Percentiles rank a stretch among this genome's conserved stretches.
Conservation (phyloP, 1,140 invertebrate species). For the Caenorhabditis briggsae region DNA sequence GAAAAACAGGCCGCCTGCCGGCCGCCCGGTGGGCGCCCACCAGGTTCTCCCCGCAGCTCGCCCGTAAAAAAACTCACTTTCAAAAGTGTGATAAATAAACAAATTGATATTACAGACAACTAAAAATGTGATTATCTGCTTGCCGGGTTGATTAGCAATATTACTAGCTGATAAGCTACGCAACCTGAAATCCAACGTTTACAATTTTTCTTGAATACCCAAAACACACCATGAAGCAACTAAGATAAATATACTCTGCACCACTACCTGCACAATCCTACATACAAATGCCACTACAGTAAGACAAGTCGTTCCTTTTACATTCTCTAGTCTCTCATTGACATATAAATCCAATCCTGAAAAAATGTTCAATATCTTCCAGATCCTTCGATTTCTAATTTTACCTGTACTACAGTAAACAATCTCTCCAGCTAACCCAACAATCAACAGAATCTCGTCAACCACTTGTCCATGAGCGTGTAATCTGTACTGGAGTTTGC, state of each 20-base stretch:
- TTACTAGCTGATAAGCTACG: constrained; percentile 65
- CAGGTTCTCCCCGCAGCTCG: too few species aligned
- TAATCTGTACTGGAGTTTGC: constrained; percentile 55
- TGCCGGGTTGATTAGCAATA: constrained; percentile 67
- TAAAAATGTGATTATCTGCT: constrained; percentile 77
- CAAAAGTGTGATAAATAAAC: constrained; percentile 77
- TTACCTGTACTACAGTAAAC: constrained; percentile 67
- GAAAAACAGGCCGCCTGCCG: too few species aligned
- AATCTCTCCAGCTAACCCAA: constrained; percentile 74
- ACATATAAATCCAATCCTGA: constrained; percentile 56
- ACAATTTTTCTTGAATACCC: not conserved
- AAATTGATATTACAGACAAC: constrained; percentile 76
- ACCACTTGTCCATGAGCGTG: constrained; percentile 70
- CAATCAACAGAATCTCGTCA: constrained; percentile 77
- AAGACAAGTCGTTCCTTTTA: constrained; percentile 46
- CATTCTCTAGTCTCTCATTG: not conserved
- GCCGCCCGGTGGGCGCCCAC: too few species aligned
- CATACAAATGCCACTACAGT: constrained; percentile 65
- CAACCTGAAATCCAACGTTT: constrained; percentile 65
- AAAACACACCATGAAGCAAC: constrained; percentile 65
- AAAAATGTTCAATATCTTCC: constrained; percentile 11
- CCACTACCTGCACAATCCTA: constrained; percentile 73
- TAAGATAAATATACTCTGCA: constrained; percentile 75
- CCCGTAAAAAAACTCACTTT: constrained; percentile 69
- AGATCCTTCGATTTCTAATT: not conserved